These are phyloP conservation scores for Lepus timidus DNA, from an alignment of 2,113 vertebrate species.

Conservation along the genomic window DNA sequence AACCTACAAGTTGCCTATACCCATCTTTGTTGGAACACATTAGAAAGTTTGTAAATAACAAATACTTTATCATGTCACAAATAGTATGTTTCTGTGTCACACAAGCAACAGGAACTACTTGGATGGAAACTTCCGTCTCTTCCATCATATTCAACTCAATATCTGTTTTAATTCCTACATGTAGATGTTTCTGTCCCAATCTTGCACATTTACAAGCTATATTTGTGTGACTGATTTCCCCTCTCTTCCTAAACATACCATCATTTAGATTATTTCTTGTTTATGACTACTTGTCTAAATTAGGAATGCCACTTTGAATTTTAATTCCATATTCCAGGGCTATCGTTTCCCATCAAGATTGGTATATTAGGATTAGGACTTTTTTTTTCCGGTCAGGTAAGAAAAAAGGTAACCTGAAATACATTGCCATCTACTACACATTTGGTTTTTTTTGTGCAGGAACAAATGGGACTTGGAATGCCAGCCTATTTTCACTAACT, in stretches of 20 bases:
- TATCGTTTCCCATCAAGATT: background rate
- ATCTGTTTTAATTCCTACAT: background rate
- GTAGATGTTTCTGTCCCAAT: background rate
- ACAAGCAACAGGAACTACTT: background rate
- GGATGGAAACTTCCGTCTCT: background rate
- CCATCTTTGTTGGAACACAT: background rate
- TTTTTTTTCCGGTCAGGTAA: background rate
- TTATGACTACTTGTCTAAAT: slow-evolving; percentile 38
- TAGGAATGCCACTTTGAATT: slow-evolving; percentile 7
- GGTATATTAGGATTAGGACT: background rate
- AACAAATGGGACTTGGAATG: slow-evolving; percentile 1
- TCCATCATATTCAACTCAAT: background rate
- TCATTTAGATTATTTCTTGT: background rate
- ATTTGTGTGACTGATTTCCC: background rate
- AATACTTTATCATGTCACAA: background rate
- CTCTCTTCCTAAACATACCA: background rate
- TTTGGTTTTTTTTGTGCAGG: background rate
- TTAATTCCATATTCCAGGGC: slow-evolving; percentile 40
- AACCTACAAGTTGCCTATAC: background rate
- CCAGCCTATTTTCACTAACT: background rate
- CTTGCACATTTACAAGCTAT: background rate
- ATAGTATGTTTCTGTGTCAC: background rate
- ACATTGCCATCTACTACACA: background rate
- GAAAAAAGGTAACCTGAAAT: background rate
- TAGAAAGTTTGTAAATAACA: slow-evolving; percentile 7